Base-by-base conservation (phyloP, 2,113 vertebrate genomes). In the Montifringilla adamsi region DNA sequence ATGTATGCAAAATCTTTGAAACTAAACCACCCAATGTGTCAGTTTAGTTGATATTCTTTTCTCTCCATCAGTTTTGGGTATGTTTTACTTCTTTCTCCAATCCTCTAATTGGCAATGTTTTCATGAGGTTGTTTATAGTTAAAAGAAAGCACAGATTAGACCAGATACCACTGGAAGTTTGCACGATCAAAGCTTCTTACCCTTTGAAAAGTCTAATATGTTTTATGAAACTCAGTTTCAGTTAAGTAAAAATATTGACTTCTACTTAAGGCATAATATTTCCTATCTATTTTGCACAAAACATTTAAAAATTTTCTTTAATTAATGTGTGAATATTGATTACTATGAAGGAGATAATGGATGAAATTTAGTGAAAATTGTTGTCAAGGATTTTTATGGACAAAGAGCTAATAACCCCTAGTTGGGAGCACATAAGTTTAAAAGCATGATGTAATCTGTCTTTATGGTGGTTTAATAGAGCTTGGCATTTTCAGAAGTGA, bases 131-230 rank as follows among this genome's bases (percentile, higher is more conserved):
- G 6, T 82, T 92, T 94, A 43, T 31, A 52, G 35, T 12, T 72
- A 60, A 95, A 92, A 46, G 41, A 95, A 92, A 44, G 46, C 31
- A 60, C 20, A 64, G 31, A 94, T 93, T 93, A 95, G 66, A 84
- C 68, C 44, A 78, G 16, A n/a, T 52, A 74, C 26, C 30, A 27
- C 43, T 77, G 56, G 27, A 47, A 63, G 37, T 64, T 88, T 93
- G 22, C 82, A 87, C 41, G 11, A 94, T 92, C 47, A 86, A 95
- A 96, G 17, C 35, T 76, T 55, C 41, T 60, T 75, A 78, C 30
- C 3, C 10, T 76, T 84, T 85, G 26, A 44, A 33, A 86, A 88
- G n/a, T 93, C 30, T 72, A 63, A 50, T 68, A 37, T 37, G 37
- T 37, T 37, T 37, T 37, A 37, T 66, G 39, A 74, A 89, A 92